These are phyloP conservation scores for Lepus europaeus DNA, from an alignment of 2,113 vertebrate genomes.

Conservation along the genomic window DNA sequence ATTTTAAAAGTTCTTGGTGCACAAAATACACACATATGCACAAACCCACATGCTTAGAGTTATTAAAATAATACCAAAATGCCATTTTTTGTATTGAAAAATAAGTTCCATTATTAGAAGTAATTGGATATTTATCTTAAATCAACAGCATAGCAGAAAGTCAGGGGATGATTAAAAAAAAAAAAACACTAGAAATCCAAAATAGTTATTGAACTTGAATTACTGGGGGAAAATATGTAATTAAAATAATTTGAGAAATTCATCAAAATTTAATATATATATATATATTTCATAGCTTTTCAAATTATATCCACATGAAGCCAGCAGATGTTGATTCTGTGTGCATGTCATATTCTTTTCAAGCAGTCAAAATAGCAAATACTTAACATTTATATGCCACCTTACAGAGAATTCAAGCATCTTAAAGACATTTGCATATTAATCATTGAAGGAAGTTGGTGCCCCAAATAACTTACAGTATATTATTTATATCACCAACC, in stretches of 20 bases:
- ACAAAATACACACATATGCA: background rate
- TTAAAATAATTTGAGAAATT: conserved; percentile 53
- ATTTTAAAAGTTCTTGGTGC: background rate
- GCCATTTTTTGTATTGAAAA: conserved; percentile 50
- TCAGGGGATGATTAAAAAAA: background rate
- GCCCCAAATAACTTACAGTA: conserved; percentile 53
- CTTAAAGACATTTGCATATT: conserved; percentile 64
- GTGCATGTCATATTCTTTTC: background rate
- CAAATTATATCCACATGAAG: conserved; percentile 42
- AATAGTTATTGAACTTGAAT: conserved; percentile 58
- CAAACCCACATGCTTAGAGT: too few species aligned
- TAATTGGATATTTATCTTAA: conserved; percentile 48
- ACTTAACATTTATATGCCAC: conserved; percentile 48
- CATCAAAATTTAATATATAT: conserved; percentile 33
- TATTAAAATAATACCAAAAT: conserved; percentile 28
- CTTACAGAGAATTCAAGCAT: conserved; percentile 26
- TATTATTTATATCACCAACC: conserved; percentile 10
- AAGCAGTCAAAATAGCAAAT: conserved; percentile 50
- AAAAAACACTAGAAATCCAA: background rate
- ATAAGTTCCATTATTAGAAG: conserved; percentile 35
- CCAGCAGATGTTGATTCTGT: conserved; percentile 47
- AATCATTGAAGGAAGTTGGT: conserved; percentile 58
- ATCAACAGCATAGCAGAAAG: background rate
- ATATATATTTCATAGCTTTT: conserved; percentile 65
- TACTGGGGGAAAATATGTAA: conserved; percentile 48